A percentile compares a stretch with the other conserved stretches of the same genome.
Evolutionary conservation across 2,888 invertebrate genomes (phyloP).

Genomic region (Caenorhabditis panamensis): DNA sequence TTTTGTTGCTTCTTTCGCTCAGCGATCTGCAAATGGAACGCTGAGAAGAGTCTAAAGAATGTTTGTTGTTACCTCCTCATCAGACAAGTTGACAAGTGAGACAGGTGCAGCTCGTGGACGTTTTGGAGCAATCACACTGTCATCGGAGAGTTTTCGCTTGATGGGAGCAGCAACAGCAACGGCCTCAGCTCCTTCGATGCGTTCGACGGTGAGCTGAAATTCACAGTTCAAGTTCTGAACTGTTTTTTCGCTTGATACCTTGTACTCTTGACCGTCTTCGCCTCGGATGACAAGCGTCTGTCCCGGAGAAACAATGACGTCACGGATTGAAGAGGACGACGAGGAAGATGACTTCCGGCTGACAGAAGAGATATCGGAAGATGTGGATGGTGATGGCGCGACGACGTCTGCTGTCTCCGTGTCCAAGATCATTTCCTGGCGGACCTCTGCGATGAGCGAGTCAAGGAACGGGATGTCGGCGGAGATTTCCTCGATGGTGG

Average conservation of each 20-base stretch:
- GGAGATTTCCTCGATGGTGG: constrained; percentile 25
- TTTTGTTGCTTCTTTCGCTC: constrained; percentile 79
- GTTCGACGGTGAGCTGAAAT: constrained; percentile 52
- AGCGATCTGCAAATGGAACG: constrained; percentile 75
- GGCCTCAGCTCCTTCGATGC: constrained; percentile 29
- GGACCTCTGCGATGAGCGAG: constrained; percentile 74
- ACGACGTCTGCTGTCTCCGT: too few relatives aligned
- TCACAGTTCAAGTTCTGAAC: background rate
- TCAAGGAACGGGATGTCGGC: constrained; percentile 69
- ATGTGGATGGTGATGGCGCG: constrained; percentile 48
- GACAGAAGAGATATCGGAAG: constrained; percentile 51
- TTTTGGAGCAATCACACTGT: constrained; percentile 45
- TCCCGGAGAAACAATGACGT: constrained; percentile 55
- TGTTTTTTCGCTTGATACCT: constrained; percentile 21
- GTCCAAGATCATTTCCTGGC: constrained; percentile 70
- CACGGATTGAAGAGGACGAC: constrained; percentile 26
- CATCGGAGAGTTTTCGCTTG: constrained; percentile 35
- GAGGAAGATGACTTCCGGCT: constrained; percentile 50
- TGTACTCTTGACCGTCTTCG: constrained; percentile 68
- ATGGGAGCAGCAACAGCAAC: background rate
- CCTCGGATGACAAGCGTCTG: constrained; percentile 61
- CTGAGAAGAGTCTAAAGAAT: constrained; percentile 20
- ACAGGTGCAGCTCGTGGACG: constrained; percentile 65
- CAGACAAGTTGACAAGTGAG: constrained; percentile 66
- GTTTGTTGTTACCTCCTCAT: constrained; percentile 50